Conservation (phyloP, 1,140 invertebrate species). For the Eulimnadia texana region DNA sequence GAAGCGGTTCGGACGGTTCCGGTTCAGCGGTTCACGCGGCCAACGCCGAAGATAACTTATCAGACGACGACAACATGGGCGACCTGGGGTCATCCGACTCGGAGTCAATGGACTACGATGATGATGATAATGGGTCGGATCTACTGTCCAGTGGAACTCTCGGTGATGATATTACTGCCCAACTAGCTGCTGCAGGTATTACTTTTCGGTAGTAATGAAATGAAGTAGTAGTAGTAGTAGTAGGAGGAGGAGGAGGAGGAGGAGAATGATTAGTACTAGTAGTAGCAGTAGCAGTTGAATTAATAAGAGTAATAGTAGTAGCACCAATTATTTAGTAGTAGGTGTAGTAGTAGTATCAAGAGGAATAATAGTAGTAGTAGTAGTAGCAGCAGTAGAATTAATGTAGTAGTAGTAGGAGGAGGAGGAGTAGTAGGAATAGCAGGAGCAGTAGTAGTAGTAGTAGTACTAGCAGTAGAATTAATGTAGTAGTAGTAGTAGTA, state of each 20-base stretch:
- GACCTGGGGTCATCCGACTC: slow-evolving; percentile 19
- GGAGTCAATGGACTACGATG: slow-evolving; percentile 10
- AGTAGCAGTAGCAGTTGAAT: too few species aligned
- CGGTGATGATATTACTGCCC: slow-evolving; percentile 87
- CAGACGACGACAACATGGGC: slow-evolving; percentile 24
- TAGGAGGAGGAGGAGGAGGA: too few species aligned
- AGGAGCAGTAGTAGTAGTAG: background rate
- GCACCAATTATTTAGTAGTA: too few species aligned
- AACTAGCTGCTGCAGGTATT: slow-evolving; percentile 67
- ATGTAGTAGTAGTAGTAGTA: background rate
- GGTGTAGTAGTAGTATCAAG: background rate
- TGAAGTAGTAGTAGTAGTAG: background rate
- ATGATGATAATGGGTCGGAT: slow-evolving; percentile 23
- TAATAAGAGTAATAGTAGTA: too few species aligned
- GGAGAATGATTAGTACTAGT: background rate
- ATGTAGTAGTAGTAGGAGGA: background rate
- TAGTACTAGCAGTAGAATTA: background rate
- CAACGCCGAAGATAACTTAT: background rate
- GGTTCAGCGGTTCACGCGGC: background rate
- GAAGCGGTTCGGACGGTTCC: background rate
- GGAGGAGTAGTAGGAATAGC: too few species aligned
- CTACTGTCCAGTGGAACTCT: slow-evolving; percentile 32
- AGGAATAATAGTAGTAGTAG: background rate
- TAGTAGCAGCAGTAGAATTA: background rate
- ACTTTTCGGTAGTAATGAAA: slow-evolving; percentile 2